These are phyloP conservation scores for Thysanoteuthis rhombus DNA, from an alignment of 2,888 invertebrate genomes.

Conservation along the genomic window DNA sequence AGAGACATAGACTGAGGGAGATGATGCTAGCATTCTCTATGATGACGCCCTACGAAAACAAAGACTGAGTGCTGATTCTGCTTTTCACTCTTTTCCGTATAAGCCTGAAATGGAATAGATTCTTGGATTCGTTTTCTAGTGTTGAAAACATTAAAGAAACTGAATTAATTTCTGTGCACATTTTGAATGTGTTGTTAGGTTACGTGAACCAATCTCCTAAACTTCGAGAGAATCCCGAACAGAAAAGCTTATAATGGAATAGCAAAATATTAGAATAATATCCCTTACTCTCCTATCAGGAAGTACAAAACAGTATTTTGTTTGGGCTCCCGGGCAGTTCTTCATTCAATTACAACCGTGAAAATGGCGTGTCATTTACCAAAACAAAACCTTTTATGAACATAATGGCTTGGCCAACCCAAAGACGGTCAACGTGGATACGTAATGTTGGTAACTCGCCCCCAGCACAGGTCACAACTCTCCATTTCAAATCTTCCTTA, in stretches of 20 bases:
- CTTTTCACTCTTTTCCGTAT: too few species aligned
- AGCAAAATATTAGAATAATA: background rate
- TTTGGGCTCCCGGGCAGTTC: background rate
- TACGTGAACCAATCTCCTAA: background rate
- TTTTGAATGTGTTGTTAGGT: background rate
- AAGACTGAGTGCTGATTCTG: too few species aligned
- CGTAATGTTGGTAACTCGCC: background rate
- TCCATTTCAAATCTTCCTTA: background rate
- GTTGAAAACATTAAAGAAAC: too few species aligned
- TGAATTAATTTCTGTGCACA: too few species aligned
- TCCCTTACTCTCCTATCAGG: background rate
- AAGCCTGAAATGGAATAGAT: too few species aligned
- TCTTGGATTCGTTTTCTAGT: too few species aligned
- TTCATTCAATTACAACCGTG: background rate
- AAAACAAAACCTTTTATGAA: background rate
- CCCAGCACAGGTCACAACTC: background rate
- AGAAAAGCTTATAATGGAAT: background rate
- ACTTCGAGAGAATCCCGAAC: background rate
- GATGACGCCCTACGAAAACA: too few species aligned
- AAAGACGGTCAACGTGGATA: background rate
- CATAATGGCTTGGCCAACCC: background rate
- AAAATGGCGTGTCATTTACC: background rate
- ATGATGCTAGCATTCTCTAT: too few species aligned
- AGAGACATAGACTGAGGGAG: too few species aligned
- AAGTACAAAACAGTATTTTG: background rate